Base-by-base conservation (phyloP, 1,140 invertebrate genomes). In the Drosophila lacteicornis region DNA sequence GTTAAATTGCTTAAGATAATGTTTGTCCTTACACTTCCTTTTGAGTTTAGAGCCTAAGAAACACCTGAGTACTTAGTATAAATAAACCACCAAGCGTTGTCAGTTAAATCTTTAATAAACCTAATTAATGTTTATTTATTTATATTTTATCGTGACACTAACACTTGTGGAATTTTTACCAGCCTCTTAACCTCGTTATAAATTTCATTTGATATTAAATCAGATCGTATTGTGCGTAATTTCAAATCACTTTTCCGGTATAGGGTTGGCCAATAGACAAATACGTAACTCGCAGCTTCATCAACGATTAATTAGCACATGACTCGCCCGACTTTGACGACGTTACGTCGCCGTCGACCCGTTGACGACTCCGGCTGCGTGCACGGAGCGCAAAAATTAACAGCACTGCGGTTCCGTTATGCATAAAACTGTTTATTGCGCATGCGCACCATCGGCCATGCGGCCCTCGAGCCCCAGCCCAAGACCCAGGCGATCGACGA, bases 391-490 rank as follows among this genome's bases (percentile, higher is more conserved):
- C 62, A 62, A 50, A 79, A 80, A 80, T 80, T 79, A 80, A 80
- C 78, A 80, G 70, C 78, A 74, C 57, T 79, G 59, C 66, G 51
- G 42, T 79, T 58, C 82, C 85, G 86, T 85, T 90, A 90, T 85
- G 85, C 81, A 90, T 77, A 85, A 79, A 90, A 90, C 75, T 76
- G 81, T 80, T 90, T 90, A 85, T 90, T 90, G 85, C 85, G 85
- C 85, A 90, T 85, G 81, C 81, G 78, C 70, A 73, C 60, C 71
- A 19, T 55, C 45, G 45, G 36, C 49, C 46, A 45, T 25, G 22
- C 2, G 22, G 33, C 53, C 69, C 55, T 58, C 68, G 22, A 30
- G 19, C 30, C 57, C 47, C 19, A 33, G 27, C 40, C 63, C 25
- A 55, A 55, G 40, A 17, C 59, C 61, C 38, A 53, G 22, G 46